These are phyloP conservation scores for Lordiphosa fenestrarum DNA, from an alignment of 2,888 invertebrate species.

Conservation along the genomic window DNA sequence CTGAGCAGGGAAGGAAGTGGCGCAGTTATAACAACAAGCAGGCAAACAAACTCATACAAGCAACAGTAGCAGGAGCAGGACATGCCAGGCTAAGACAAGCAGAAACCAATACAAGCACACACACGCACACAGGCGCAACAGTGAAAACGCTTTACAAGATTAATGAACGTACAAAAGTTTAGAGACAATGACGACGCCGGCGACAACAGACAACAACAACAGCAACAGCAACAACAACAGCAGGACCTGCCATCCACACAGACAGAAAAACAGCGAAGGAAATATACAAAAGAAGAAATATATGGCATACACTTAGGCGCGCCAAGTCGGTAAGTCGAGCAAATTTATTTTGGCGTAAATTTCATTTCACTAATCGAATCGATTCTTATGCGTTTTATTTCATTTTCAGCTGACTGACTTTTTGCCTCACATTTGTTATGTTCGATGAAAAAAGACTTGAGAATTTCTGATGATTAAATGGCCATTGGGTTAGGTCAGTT, in stretches of 20 bases:
- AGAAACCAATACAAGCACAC: constrained; percentile 38
- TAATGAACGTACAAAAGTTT: constrained; percentile 74
- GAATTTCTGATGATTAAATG: constrained; percentile 4
- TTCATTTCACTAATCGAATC: constrained; percentile 74
- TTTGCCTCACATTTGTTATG: constrained; percentile 24
- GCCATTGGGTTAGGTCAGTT: constrained; percentile 9
- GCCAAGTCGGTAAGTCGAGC: constrained; percentile 62
- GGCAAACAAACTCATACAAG: constrained; percentile 36
- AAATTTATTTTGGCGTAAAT: constrained; percentile 75
- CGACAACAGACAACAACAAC: constrained; percentile 33
- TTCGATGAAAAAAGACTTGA: neutral
- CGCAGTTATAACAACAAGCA: constrained; percentile 41
- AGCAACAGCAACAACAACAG: constrained; percentile 16
- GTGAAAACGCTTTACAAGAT: constrained; percentile 72
- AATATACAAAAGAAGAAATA: constrained; percentile 29
- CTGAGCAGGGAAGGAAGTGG: constrained; percentile 22
- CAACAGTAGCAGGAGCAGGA: constrained; percentile 13
- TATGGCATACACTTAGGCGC: constrained; percentile 56
- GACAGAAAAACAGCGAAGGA: constrained; percentile 7
- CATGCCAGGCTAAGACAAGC: constrained; percentile 39
- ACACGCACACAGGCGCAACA: constrained; percentile 40
- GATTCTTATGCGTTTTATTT: constrained; percentile 72
- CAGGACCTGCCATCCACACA: constrained; percentile 5
- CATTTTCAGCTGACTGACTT: constrained; percentile 57
- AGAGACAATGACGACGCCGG: constrained; percentile 70